Percentiles rank a stretch among this genome's conserved stretches.
Conservation (phyloP, 2,797 vertebrate species). For the Streptopelia turtur region DNA sequence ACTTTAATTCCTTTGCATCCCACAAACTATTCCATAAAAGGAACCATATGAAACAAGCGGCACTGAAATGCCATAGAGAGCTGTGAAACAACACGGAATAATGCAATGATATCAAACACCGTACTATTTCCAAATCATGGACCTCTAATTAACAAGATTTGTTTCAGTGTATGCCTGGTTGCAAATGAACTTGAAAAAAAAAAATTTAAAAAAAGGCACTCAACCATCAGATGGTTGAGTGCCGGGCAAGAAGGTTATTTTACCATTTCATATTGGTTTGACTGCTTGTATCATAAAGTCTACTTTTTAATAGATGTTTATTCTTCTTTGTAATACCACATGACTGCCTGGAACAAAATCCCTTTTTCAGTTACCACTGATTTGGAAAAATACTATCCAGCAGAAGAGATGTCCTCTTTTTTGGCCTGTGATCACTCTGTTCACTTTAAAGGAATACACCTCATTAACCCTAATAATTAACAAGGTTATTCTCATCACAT, state of each 20-base stretch:
- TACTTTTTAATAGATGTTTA: background rate
- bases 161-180: background rate
- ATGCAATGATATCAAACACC: background rate
- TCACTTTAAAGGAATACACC: conserved; percentile 14
- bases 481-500: conserved; percentile 56
- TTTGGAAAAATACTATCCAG: conserved; percentile 18
- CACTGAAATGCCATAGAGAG: background rate
- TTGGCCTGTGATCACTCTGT: background rate
- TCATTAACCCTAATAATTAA: conserved; percentile 62
- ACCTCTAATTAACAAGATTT: background rate
- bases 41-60: background rate
- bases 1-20: background rate
- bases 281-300: background rate
- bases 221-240: background rate
- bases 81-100: background rate
- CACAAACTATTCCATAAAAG: background rate
- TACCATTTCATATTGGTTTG: background rate
- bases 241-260: background rate
- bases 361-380: background rate
- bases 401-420: background rate
- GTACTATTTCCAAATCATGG: background rate
- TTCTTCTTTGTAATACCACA: background rate
- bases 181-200: background rate
- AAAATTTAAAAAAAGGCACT: background rate
- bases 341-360: background rate